phyloP scores from a whole-genome alignment of 2,888 invertebrate species.

The Pyrrhosoma nymphula region DNA sequence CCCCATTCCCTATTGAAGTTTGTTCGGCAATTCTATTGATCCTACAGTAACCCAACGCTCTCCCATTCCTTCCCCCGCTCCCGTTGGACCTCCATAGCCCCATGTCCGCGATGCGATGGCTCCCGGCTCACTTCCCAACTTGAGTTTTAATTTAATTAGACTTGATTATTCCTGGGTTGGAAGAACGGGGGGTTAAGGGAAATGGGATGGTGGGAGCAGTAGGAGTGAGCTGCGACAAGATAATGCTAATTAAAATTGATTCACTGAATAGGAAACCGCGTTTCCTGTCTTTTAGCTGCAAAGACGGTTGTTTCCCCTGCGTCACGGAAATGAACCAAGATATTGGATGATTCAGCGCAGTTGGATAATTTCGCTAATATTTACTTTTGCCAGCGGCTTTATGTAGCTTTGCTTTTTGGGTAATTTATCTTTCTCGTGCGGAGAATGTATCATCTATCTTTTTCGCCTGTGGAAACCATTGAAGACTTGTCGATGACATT shows the following conservation, averaged over 20 bases:
- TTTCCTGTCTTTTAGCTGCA: neutral
- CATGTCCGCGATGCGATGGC: neutral
- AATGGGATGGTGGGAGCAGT: neutral
- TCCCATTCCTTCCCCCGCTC: neutral
- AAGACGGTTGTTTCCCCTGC: neutral
- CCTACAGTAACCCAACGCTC: neutral
- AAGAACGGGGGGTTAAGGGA: neutral
- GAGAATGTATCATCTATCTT: neutral
- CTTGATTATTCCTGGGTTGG: neutral
- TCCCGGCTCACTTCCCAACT: slow-evolving; percentile 2
- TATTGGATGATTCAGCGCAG: neutral
- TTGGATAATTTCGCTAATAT: neutral
- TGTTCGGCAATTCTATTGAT: slow-evolving; percentile 14
- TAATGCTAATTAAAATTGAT: slow-evolving; percentile 54
- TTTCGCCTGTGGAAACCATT: no score
- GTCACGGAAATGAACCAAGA: neutral
- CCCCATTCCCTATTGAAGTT: neutral
- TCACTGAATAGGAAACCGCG: neutral
- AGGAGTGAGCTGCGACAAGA: slow-evolving; percentile 24
- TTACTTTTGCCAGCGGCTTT: neutral
- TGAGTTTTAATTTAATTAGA: slow-evolving; percentile 34
- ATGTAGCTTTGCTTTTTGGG: neutral
- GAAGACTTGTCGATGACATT: no score
- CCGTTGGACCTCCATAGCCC: neutral
- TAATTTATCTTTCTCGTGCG: neutral